Percentiles rank a stretch among this genome's conserved stretches.
Evolutionary conservation across 1,140 invertebrate genomes (phyloP).

Genomic region (Drosophila sp.): DNA sequence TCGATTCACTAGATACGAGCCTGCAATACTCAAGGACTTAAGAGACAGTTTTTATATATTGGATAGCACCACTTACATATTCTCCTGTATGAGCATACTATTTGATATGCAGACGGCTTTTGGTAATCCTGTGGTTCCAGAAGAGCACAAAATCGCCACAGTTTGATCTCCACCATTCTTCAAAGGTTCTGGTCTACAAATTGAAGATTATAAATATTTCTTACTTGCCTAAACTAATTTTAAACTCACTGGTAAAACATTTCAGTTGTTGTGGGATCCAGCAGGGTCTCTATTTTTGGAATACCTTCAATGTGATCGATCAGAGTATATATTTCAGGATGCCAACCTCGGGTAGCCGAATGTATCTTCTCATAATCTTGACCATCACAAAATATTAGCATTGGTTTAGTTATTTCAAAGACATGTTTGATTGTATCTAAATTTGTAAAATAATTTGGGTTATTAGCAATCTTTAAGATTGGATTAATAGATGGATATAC

Average conservation of each 20-base stretch:
- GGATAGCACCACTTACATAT: constrained; percentile 42
- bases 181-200: constrained; percentile 58
- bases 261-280: constrained; percentile 64
- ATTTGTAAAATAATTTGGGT: neutral
- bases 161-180: constrained; percentile 66
- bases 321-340: constrained; percentile 68
- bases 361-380: constrained; percentile 65
- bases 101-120: constrained; percentile 92
- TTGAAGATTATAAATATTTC: neutral
- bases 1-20: constrained; percentile 57
- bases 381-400: constrained; percentile 74
- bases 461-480: no score
- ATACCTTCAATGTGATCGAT: constrained; percentile 58
- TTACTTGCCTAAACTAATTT: no score
- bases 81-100: constrained; percentile 57
- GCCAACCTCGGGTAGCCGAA: constrained; percentile 54
- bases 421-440: constrained; percentile 63
- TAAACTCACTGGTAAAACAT: constrained; percentile 70
- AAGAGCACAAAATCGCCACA: constrained; percentile 86
- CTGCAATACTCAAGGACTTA: constrained; percentile 3
- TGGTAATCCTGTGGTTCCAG: constrained; percentile 91
- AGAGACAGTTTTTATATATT: neutral
- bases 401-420: constrained; percentile 66
- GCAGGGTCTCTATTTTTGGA: constrained; percentile 59
- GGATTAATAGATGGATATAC: constrained; percentile 22